Evolutionary conservation across 2,113 vertebrate species (phyloP).

Genomic region (Scytalopus superciliaris): DNA sequence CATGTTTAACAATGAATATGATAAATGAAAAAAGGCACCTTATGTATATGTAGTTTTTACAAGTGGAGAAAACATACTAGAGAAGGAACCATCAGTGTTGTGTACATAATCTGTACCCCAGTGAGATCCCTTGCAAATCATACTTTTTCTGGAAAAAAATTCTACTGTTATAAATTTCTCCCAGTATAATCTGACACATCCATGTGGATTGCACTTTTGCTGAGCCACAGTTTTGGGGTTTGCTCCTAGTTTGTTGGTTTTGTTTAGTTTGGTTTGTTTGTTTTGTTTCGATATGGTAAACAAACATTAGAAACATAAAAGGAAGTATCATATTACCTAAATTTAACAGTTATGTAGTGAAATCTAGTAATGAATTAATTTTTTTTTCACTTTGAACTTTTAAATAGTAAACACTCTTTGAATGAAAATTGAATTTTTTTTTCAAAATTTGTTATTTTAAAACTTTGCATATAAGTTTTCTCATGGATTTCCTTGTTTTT

Average conservation of each 20-base stretch:
- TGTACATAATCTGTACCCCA: neutral
- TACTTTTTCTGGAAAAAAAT: neutral
- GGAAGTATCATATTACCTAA: neutral
- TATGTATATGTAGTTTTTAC: neutral
- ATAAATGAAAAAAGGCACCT: neutral
- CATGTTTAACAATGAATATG: neutral
- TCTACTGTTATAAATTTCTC: neutral
- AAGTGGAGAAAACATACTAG: neutral
- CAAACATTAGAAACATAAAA: neutral
- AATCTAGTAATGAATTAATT: rapidly evolving
- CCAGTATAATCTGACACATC: neutral
- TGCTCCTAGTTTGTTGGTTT: neutral
- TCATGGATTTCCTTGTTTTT: neutral
- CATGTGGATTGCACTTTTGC: neutral
- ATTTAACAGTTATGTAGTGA: neutral
- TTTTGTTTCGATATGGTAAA: neutral
- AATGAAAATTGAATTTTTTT: neutral
- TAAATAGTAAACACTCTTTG: neutral
- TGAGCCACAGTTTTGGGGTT: neutral
- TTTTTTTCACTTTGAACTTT: neutral
- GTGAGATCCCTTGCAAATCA: neutral
- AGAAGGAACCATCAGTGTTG: neutral
- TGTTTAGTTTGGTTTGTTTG: neutral
- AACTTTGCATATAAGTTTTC: neutral
- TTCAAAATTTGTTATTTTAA: neutral